These are phyloP conservation scores for Ranitomeya imitator DNA, from an alignment of 2,113 vertebrate genomes.

Conservation along the genomic window DNA sequence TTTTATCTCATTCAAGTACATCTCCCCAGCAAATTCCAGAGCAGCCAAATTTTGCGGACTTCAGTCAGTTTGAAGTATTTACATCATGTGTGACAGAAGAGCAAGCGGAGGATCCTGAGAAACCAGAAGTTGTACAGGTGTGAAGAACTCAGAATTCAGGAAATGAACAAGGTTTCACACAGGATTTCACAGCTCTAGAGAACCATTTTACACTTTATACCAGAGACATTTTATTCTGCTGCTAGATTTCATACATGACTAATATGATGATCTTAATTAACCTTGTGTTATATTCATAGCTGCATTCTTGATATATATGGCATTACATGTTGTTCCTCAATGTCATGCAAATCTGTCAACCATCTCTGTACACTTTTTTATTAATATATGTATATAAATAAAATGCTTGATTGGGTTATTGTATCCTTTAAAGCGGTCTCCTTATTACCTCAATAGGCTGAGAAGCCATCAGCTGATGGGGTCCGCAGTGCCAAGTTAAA, in stretches of 20 bases:
- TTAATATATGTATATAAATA: background rate
- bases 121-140: slow-evolving; percentile 83
- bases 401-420: too few relatives aligned
- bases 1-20: slow-evolving; percentile 82
- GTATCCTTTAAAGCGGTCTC: background rate
- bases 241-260: too few relatives aligned
- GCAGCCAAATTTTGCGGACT: slow-evolving; percentile 98
- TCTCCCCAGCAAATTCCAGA: slow-evolving; percentile 97
- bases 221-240: too few relatives aligned
- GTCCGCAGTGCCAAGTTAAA: slow-evolving; percentile 88
- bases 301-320: too few relatives aligned
- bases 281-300: too few relatives aligned
- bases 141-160: slow-evolving; percentile 33
- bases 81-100: slow-evolving; percentile 82
- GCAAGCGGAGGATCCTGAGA: slow-evolving; percentile 85
- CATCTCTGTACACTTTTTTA: background rate
- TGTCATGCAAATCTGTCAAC: background rate
- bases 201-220: too few relatives aligned
- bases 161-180: background rate
- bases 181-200: too few relatives aligned
- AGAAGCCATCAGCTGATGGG: slow-evolving; percentile 80
- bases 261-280: too few relatives aligned
- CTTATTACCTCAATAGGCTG: slow-evolving; percentile 71
- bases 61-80: slow-evolving; percentile 96
- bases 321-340: background rate